Base-by-base conservation (phyloP, 2,797 vertebrate genomes). In the Gephyroberyx darwinii region DNA sequence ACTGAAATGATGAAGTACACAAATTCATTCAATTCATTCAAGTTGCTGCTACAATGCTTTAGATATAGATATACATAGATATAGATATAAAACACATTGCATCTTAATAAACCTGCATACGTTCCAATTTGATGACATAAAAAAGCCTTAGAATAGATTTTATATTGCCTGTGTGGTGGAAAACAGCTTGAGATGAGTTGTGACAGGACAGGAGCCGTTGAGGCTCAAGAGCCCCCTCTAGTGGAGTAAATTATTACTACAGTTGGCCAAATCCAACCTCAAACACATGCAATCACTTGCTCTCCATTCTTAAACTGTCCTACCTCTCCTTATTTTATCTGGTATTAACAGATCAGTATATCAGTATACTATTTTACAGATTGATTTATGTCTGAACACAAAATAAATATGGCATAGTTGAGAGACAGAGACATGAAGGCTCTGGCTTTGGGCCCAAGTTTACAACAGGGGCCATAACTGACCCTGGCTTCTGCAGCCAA, bases 211-310 rank as follows among this genome's bases (percentile, higher is more conserved):
- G 0, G 4, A 41, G 19, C 57, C 1, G 55, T 19, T n/a, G 26
- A 64, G 61, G 84, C 65, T 70, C 59, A 62, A 80, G 33, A 65
- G 78, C 86, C 14, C 78, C 0, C 83, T 83, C 86, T 89, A 48
- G 86, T 87, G 90, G 85, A 62, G 13, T 0, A 53, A 58, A 62
- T 53, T 8, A 9, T 39, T 39, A 31, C 33, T 58, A 22, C 30
- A n/a, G 33, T 8, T 35, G 33, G 10, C 39, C 39, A 41, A 41
- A 41, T 41, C 8, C 39, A 35, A 26, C 2, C 26, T 26, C 26
- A 26, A 26, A 26, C 26, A 26, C 26, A 26, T 26, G 26, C 26
- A 26, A 26, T 26, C 26, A 26, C 26, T 26, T 26, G 26, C 26
- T 26, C 26, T 26, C 8, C 33, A 35, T 35, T 35, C 6, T 35